A percentile compares a stretch with the other conserved stretches of the same genome.
These are phyloP conservation scores for Toxostoma redivivum DNA, from an alignment of 2,113 vertebrate species.

Conservation along the genomic window DNA sequence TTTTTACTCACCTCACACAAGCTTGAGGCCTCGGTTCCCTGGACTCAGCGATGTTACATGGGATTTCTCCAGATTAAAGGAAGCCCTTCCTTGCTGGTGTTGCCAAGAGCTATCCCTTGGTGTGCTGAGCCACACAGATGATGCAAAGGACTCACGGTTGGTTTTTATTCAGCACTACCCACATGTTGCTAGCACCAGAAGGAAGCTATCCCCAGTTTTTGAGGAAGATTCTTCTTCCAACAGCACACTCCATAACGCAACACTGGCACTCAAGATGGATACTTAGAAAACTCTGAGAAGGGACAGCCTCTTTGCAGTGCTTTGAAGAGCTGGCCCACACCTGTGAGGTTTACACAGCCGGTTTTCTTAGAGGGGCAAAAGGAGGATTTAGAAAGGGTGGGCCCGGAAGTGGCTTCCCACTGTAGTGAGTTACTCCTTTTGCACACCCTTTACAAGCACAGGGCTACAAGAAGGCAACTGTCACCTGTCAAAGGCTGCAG, in stretches of 20 bases:
- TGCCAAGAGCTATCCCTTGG: background rate
- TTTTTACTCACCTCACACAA: background rate
- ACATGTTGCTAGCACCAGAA: background rate
- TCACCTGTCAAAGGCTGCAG: background rate
- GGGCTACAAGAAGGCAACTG: background rate
- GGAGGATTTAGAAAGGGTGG: background rate
- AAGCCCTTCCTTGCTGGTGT: background rate
- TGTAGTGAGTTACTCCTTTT: background rate
- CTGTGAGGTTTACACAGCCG: background rate
- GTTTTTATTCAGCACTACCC: background rate
- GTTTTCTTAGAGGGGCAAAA: background rate
- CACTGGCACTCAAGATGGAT: background rate
- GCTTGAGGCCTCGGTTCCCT: background rate
- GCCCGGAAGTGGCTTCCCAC: background rate
- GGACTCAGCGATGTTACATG: background rate
- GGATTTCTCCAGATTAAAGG: background rate
- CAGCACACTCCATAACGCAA: background rate
- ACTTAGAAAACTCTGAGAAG: background rate
- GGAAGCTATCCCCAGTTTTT: background rate
- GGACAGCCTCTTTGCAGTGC: background rate
- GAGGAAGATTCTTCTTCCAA: background rate
- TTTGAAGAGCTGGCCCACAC: background rate
- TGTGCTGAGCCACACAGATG: background rate
- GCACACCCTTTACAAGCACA: background rate
- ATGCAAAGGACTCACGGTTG: rapidly evolving